Base-by-base conservation (phyloP, 2,113 vertebrate genomes). In the Aegypius monachus region DNA sequence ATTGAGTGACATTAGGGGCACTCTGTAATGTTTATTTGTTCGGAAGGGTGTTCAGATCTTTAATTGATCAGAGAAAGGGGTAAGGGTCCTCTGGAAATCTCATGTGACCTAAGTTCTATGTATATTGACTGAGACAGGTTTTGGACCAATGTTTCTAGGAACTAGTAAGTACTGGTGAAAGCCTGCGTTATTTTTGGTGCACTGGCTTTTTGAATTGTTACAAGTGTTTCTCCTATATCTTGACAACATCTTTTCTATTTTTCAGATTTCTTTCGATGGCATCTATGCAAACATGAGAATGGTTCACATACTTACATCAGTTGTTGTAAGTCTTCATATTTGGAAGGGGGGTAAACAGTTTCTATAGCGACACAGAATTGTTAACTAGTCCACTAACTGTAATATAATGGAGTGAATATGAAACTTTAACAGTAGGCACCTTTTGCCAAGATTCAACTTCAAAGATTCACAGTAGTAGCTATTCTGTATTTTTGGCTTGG, bases 271-370 rank as follows among this genome's bases (percentile, higher is more conserved):
- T 96, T 99, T 99, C 93, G 99, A 99, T 98, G 99, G 99, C 94
- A 99, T 99, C 98, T 99, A 99, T 99, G 99, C 99, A 98, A 99
- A 99, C 97, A 99, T 99, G 99, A 99, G 99, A 98, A 99, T 99
- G 99, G 99, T 99, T 98, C 99, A 99, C 97, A 99, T 99, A 95
- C 99, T 99, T 96, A 99, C 99, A 74, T 99, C 99, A 95, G 99
- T 99, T 97, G 99, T 99, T 98, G 99, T 99, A 99, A 98, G 99
- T 99, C 93, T 79, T 81, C 31, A 1, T 81, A 20, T 86, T 77
- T 86, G 67, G 13, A 72, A 70, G 29, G 53, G 72, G 72, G 22
- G 13, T 77, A 55, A 79, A 56, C 45, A 5, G 31, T 92, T 91
- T 66, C 42, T 73, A 0, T 45, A 43, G 53, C 34, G 77, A 77